These are phyloP conservation scores for Arctocebus calabarensis DNA, from an alignment of 2,797 vertebrate species.

Conservation along the genomic window DNA sequence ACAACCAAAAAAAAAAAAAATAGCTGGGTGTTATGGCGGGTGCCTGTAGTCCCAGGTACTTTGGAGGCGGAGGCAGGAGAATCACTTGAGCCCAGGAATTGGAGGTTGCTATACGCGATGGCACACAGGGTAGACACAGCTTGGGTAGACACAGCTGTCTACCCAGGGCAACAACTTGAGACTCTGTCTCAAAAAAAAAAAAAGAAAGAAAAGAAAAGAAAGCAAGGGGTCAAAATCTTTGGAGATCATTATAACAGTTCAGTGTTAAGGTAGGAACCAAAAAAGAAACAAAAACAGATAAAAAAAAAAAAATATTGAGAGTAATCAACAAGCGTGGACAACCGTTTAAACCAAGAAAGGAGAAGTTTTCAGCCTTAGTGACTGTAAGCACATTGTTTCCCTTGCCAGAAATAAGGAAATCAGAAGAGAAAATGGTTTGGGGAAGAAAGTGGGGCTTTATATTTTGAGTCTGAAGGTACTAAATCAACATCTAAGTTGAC, in stretches of 20 bases:
- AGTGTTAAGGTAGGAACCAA: not conserved
- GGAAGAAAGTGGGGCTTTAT: not conserved
- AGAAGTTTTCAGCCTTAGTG: conserved; percentile 9
- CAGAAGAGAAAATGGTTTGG: not conserved
- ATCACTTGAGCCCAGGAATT: no score
- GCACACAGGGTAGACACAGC: no score
- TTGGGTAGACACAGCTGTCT: no score
- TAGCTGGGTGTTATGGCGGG: no score
- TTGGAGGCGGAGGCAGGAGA: no score
- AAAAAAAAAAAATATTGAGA: not conserved
- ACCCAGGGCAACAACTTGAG: no score
- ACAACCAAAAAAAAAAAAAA: no score
- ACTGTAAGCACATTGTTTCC: not conserved
- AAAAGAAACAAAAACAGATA: not conserved
- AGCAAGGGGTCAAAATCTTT: not conserved
- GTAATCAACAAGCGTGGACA: not conserved
- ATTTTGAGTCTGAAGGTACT: conserved; percentile 4
- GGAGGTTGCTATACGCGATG: no score
- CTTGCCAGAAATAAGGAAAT: not conserved
- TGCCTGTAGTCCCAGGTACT: no score
- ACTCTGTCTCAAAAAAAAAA: no score
- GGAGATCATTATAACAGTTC: not conserved
- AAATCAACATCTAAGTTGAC: not conserved
- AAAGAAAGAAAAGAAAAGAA: no score
- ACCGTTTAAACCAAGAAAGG: conserved; percentile 6